These are phyloP conservation scores for Sweltsa coloradensis DNA, from an alignment of 1,140 invertebrate species.

Conservation along the genomic window DNA sequence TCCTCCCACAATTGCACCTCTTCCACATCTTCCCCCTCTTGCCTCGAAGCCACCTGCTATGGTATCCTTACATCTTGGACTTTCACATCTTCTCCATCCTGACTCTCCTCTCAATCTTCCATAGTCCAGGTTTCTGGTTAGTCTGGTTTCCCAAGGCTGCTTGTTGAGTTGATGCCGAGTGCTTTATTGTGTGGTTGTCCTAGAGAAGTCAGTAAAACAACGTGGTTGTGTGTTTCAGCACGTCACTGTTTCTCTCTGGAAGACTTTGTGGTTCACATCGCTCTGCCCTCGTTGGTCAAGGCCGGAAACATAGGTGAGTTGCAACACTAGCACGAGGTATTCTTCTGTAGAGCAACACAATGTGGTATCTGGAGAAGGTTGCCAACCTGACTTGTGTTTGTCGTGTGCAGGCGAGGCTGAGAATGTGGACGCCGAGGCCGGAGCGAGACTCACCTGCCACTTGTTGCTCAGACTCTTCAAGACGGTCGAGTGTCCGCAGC, in stretches of 20 bases:
- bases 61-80: too few relatives aligned
- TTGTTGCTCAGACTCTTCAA: conserved; percentile 83
- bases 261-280: conserved; percentile 84
- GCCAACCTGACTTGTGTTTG: neutral
- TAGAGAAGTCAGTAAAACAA: too few relatives aligned
- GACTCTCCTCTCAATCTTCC: too few relatives aligned
- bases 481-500: conserved; percentile 76
- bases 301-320: conserved; percentile 34
- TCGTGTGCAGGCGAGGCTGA: conserved; percentile 30
- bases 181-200: too few relatives aligned
- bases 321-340: neutral
- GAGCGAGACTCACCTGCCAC: conserved; percentile 89
- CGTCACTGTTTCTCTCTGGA: conserved; percentile 90
- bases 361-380: neutral
- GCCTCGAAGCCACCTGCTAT: too few relatives aligned
- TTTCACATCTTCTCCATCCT: too few relatives aligned
- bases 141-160: too few relatives aligned
- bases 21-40: too few relatives aligned
- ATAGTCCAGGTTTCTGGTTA: too few relatives aligned
- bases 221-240: conserved; percentile 42
- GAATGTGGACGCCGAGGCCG: conserved; percentile 69
- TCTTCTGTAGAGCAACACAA: neutral
- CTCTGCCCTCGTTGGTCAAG: conserved; percentile 70
- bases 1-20: too few relatives aligned
- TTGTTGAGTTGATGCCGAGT: too few relatives aligned